Base-by-base conservation (phyloP, 2,888 invertebrate species). In the Phoenoteleia sp. region DNA sequence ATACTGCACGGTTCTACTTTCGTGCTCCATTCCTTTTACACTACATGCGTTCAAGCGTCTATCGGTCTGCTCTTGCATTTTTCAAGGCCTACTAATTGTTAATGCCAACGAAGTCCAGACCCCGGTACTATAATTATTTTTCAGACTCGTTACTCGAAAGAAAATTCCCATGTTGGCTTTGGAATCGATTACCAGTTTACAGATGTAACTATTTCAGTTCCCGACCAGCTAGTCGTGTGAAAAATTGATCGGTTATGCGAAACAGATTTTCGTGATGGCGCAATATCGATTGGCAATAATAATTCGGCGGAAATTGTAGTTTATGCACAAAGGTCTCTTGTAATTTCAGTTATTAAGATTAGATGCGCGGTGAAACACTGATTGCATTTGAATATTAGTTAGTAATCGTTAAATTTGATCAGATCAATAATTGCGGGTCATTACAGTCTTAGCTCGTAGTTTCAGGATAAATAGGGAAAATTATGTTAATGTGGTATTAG, bases 1-100 rank as follows among this genome's bases (percentile, higher is more conserved):
- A 87, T 85, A 88, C 76, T 81, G 84, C 84, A 67, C 82, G 88
- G 89, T 88, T 86, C 91, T 88, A 90, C 92, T 92, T 92, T 92
- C 92, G 62, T 91, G 85, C 66, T 64, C 69, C 83, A 64, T 85
- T 83, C 72, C 71, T 81, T 84, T 86, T 87, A 76, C 79, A 72
- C 71, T 67, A 21, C 49, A 69, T 82, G 85, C 86, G 72, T 71
- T 67, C 49, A 60, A 66, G 58, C 67, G 71, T 56, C 72, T 69
- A 80, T 72, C 69, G 64, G 76, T 64, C 60, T 45, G 56, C 17
- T 83, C 47, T 60, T 79, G 75, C 85, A 67, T 85, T 85, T 84
- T 85, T 82, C 85, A 85, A 85, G 85, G 85, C 85, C 85, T 85
- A 66, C 82, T 85, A 82, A 85, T 85, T 85, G 85, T 71, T 85